Conservation (phyloP, 1,140 invertebrate genomes). For the Lepidurus apus region DNA sequence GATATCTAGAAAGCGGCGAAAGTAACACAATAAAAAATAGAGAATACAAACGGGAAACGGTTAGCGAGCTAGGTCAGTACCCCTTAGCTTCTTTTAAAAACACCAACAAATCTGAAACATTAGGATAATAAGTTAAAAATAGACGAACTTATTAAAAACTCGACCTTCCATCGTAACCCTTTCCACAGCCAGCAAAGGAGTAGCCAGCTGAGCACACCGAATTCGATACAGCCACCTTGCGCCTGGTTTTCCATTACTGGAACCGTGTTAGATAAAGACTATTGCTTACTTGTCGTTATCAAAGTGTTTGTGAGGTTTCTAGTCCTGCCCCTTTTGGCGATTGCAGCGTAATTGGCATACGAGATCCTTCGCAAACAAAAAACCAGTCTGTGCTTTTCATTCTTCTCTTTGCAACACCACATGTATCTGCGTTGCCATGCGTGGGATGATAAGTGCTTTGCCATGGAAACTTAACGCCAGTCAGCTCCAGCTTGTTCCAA, state of each 20-base stretch:
- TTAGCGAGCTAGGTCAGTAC: background rate
- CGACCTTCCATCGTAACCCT: background rate
- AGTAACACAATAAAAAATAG: background rate
- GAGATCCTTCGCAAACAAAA: background rate
- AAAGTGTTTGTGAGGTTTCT: background rate
- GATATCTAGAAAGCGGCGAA: slow-evolving; percentile 68
- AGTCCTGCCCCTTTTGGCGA: background rate
- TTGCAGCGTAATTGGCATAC: background rate
- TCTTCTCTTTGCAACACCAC: background rate
- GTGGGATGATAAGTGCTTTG: slow-evolving; percentile 9
- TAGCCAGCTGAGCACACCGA: background rate
- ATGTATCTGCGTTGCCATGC: slow-evolving; percentile 1
- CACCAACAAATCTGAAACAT: background rate
- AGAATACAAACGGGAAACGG: background rate
- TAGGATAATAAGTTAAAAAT: background rate
- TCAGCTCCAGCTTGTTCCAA: background rate
- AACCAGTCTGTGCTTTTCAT: background rate
- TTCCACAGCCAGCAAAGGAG: background rate
- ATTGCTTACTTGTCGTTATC: background rate
- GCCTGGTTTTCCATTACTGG: background rate
- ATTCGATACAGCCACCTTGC: background rate
- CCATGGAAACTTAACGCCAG: background rate
- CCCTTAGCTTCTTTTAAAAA: no score
- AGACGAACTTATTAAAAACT: background rate
- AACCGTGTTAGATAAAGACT: background rate